phyloP scores from a whole-genome alignment of 64 coral and sea anemone species.

The Platygyra sinensis region DNA sequence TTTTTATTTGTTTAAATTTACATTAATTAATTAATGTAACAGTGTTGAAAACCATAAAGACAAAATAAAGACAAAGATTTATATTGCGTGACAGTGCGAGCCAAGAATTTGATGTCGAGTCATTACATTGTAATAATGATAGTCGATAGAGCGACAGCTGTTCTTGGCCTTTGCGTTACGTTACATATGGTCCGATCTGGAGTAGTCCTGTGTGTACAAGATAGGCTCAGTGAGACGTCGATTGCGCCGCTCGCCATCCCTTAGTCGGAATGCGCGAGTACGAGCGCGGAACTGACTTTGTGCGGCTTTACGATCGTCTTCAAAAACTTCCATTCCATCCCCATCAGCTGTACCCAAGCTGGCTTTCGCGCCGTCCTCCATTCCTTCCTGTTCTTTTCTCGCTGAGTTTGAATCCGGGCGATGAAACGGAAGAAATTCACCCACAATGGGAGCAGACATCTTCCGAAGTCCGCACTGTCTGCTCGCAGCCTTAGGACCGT shows the following conservation, averaged over 20 bases:
- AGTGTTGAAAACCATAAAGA: too few relatives aligned
- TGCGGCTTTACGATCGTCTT: background rate
- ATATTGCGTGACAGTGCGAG: too few relatives aligned
- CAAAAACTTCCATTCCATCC: background rate
- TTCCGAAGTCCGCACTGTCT: background rate
- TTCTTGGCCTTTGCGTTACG: background rate
- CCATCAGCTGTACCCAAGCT: background rate
- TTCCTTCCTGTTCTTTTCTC: background rate
- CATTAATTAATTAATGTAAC: too few relatives aligned
- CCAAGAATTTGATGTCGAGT: too few relatives aligned
- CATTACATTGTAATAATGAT: background rate
- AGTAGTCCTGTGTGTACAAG: background rate
- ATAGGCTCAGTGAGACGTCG: constrained; percentile 13
- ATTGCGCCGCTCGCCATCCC: background rate
- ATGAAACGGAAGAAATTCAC: background rate
- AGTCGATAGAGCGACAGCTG: background rate
- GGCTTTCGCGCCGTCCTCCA: background rate
- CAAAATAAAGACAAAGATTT: too few relatives aligned
- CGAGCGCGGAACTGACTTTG: background rate
- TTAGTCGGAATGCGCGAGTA: background rate
- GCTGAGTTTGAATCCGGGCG: background rate
- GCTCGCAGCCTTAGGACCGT: background rate
- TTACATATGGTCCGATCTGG: constrained; percentile 8
- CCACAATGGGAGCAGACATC: constrained; percentile 1
- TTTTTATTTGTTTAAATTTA: too few relatives aligned